phyloP scores from a whole-genome alignment of 2,888 invertebrate genomes.

The Drosophila paramelanica region DNA sequence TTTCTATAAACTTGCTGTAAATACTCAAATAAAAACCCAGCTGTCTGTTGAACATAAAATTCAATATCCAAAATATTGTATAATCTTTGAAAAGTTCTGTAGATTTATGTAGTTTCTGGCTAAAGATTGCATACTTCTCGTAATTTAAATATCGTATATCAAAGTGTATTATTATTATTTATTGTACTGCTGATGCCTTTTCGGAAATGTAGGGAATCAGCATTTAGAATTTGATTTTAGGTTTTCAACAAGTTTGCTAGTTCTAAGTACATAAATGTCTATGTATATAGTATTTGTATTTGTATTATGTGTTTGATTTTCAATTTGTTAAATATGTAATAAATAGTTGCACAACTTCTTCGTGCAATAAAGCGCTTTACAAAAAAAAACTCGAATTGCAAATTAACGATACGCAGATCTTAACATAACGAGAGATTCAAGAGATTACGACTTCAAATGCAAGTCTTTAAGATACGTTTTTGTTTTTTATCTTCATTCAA shows the following conservation, averaged over 20 bases:
- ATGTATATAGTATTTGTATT: slow-evolving; percentile 47
- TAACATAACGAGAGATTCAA: slow-evolving; percentile 51
- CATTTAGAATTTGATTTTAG: slow-evolving; percentile 77
- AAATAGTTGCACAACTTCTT: slow-evolving; percentile 57
- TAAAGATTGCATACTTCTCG: slow-evolving; percentile 36
- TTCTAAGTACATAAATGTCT: slow-evolving; percentile 76
- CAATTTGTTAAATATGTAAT: slow-evolving; percentile 65
- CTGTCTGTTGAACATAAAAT: slow-evolving; percentile 42
- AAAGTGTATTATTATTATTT: slow-evolving; percentile 54
- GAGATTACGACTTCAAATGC: slow-evolving; percentile 48
- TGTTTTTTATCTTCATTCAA: slow-evolving; percentile 13
- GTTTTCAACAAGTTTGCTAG: slow-evolving; percentile 73
- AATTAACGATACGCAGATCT: slow-evolving; percentile 16
- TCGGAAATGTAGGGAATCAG: slow-evolving; percentile 49
- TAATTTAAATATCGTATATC: slow-evolving; percentile 65
- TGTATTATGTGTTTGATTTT: slow-evolving; percentile 75
- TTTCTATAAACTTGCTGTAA: slow-evolving; percentile 35
- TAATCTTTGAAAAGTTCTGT: slow-evolving; percentile 57
- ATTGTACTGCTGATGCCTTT: slow-evolving; percentile 49
- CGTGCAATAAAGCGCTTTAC: slow-evolving; percentile 56
- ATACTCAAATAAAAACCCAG: slow-evolving; percentile 50
- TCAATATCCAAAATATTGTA: slow-evolving; percentile 53
- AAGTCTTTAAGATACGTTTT: slow-evolving; percentile 32
- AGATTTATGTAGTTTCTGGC: slow-evolving; percentile 21
- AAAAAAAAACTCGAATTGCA: slow-evolving; percentile 24